A percentile compares a stretch with the other conserved stretches of the same genome.
These are phyloP conservation scores for Daubentonia madagascariensis DNA, from an alignment of 2,113 vertebrate genomes.

Conservation along the genomic window DNA sequence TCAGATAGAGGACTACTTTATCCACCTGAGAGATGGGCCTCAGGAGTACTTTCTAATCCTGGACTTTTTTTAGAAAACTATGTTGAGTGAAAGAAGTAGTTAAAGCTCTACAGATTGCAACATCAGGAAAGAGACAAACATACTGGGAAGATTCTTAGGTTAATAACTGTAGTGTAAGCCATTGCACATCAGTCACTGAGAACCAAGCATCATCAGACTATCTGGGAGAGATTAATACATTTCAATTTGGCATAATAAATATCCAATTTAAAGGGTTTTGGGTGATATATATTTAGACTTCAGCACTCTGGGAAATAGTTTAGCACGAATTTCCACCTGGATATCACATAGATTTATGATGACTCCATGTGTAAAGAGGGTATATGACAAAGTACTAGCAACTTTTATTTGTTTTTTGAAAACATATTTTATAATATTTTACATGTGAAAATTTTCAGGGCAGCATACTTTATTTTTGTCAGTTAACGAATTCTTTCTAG, in stretches of 20 bases:
- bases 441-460: neutral
- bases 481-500: neutral
- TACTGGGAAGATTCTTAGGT: neutral
- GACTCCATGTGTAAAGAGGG: neutral
- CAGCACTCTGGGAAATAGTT: neutral
- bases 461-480: neutral
- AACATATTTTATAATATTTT: neutral
- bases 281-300: neutral
- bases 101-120: neutral
- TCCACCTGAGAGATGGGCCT: neutral
- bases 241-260: neutral
- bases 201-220: neutral
- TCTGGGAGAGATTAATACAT: neutral
- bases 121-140: neutral
- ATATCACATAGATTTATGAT: neutral
- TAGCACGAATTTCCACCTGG: neutral
- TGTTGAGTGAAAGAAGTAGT: neutral
- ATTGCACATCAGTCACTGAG: too few species aligned
- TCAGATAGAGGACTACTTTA: neutral
- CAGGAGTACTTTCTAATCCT: neutral
- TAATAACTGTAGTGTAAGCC: neutral
- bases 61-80: neutral
- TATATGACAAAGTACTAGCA: neutral
- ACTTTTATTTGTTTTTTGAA: neutral
- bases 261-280: neutral